These are phyloP conservation scores for Hedychridium roseum DNA, from an alignment of 2,888 invertebrate genomes.

Conservation along the genomic window DNA sequence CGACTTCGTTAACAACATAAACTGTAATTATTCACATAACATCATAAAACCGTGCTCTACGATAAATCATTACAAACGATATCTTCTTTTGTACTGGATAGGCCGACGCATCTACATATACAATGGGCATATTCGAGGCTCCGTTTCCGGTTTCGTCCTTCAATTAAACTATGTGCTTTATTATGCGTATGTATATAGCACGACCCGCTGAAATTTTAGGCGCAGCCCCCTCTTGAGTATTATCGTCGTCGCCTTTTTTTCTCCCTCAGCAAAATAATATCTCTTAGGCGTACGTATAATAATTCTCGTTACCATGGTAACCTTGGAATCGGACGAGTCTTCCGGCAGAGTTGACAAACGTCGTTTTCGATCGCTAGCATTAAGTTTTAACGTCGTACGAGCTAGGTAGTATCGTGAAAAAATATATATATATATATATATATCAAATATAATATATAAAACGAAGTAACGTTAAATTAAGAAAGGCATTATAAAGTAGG, in stretches of 20 bases:
- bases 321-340: constrained; percentile 28
- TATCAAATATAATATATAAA: constrained; percentile 13
- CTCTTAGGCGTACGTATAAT: constrained; percentile 17
- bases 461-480: constrained; percentile 28
- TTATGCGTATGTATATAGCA: no score
- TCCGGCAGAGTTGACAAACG: constrained; percentile 12
- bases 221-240: constrained; percentile 34
- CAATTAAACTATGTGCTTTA: no score
- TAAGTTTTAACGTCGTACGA: constrained; percentile 27
- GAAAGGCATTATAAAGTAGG: constrained; percentile 16
- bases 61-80: constrained; percentile 22
- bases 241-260: constrained; percentile 13
- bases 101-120: constrained; percentile 48
- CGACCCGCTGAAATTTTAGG: no score
- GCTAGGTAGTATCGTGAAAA: constrained; percentile 32
- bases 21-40: constrained; percentile 61
- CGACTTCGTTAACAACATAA: constrained; percentile 56
- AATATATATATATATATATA: constrained; percentile 9
- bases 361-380: constrained; percentile 8
- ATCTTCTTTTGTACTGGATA: constrained; percentile 57
- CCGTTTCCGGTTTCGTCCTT: no score
- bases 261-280: constrained; percentile 6
- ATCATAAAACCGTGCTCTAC: constrained; percentile 47
- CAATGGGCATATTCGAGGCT: not conserved
- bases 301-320: constrained; percentile 13